Conservation (phyloP, 2,113 vertebrate species). For the Acanthisitta chloris region DNA sequence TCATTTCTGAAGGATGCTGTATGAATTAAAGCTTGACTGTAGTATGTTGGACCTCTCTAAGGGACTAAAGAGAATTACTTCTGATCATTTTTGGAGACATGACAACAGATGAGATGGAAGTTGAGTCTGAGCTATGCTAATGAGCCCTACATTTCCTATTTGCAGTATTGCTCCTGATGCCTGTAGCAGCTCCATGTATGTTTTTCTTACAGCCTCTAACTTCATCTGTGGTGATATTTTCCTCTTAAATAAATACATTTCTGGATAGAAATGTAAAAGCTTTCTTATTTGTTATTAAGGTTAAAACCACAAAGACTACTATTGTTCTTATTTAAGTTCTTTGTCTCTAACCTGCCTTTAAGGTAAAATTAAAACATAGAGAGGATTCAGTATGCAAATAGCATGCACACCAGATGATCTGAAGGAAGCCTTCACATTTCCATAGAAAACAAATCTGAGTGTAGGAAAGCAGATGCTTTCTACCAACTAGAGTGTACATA, state of each 20-base stretch:
- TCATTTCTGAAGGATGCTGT: slow-evolving; percentile 1
- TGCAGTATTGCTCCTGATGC: slow-evolving; percentile 2
- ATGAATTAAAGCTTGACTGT: not conserved
- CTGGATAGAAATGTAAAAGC: slow-evolving; percentile 10
- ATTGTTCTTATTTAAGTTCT: slow-evolving; percentile 13
- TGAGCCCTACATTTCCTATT: not conserved
- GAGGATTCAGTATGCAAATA: slow-evolving; percentile 69
- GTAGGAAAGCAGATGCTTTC: slow-evolving; percentile 73
- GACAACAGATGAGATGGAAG: not conserved
- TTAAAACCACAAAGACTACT: not conserved
- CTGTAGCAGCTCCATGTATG: not conserved
- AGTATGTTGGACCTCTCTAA: not conserved
- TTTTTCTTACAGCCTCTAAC: not conserved
- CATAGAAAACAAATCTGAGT: slow-evolving; percentile 65
- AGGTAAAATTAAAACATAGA: slow-evolving; percentile 59
- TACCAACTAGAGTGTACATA: slow-evolving; percentile 57
- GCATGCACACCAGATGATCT: slow-evolving; percentile 61
- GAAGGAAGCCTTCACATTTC: slow-evolving; percentile 59
- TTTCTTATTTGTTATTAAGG: not conserved
- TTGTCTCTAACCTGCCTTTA: slow-evolving; percentile 50
- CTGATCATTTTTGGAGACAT: not conserved
- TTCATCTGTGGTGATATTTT: not conserved
- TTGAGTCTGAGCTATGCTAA: slow-evolving; percentile 19
- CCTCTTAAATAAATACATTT: not conserved
- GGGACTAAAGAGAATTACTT: not conserved